Evolutionary conservation across 2,888 invertebrate species (phyloP).

Genomic region (Caenorhabditis doughertyi): DNA sequence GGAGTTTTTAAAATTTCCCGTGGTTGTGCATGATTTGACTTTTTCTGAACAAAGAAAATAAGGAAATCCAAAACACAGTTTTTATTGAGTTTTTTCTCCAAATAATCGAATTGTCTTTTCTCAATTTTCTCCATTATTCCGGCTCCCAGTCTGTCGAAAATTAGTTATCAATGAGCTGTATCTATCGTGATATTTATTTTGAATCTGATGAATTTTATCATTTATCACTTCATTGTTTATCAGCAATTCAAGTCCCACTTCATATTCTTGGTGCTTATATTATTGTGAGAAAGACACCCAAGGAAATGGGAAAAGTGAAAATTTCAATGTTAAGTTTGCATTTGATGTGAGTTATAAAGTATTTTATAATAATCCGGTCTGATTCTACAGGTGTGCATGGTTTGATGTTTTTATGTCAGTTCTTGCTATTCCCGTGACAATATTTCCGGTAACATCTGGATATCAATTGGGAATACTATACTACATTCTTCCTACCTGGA

Average conservation of each 20-base stretch:
- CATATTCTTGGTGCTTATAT: not conserved
- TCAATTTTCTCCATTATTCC: too few species aligned
- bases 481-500: not conserved
- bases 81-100: too few species aligned
- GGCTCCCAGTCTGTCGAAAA: too few species aligned
- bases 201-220: conserved; percentile 1
- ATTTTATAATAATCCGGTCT: too few species aligned
- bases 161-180: conserved; percentile 9
- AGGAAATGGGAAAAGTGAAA: not conserved
- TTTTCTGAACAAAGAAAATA: too few species aligned
- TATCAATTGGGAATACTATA: not conserved
- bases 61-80: too few species aligned
- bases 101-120: too few species aligned
- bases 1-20: too few species aligned
- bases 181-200: not conserved
- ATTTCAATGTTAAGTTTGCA: conserved; percentile 15
- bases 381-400: too few species aligned
- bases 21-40: too few species aligned
- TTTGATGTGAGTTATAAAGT: conserved; percentile 1
- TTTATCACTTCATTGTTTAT: not conserved
- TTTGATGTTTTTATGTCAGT: not conserved
- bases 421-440: not conserved
- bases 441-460: not conserved
- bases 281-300: not conserved
- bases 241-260: not conserved